Base-by-base conservation (phyloP, 1,140 invertebrate genomes). In the Galleria mellonella region DNA sequence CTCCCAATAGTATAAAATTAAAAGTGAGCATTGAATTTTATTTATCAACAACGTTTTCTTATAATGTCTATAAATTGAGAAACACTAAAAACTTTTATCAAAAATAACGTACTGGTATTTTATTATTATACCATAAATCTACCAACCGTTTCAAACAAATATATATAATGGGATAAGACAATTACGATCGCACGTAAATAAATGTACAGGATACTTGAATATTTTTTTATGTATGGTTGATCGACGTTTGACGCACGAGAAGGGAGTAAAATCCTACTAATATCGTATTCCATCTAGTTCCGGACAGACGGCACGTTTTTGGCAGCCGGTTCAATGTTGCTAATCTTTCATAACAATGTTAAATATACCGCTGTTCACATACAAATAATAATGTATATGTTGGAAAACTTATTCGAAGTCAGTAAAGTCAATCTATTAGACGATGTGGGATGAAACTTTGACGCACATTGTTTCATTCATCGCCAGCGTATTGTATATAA, bases 281-380 rank as follows among this genome's bases (percentile, higher is more conserved):
- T 51, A 44, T 61, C 53, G 50, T 57, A 52, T 62, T 52, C 67
- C 65, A 65, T 68, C 45, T 49, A 62, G 41, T 50, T 55, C 68
- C 65, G 47, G 39, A 40, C 54, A 49, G 55, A 51, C 51, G 62
- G 60, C 73, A 81, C 76, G 73, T 75, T 67, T 23, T 75, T 76
- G 64, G 72, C 75, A 71, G 35, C 65, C 43, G 46, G 14, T 14
- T 48, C 55, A 48, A 54, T 62, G 63, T 6, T 45, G 57, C 51
- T 72, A 69, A 72, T 72, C 61, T 71, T 60, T 70, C 57, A 73
- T 58, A 78, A 69, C 68, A 67, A 66, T 61, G 55, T 65, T 72
- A 58, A 65, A 73, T 64, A 62, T 59, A 71, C 43, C 46, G 33
- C 39, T 62, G 52, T 54, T 44, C 45, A 15, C 8, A 12, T 35